Conservation (phyloP, 2,888 invertebrate genomes). For the Germaria angustata region DNA sequence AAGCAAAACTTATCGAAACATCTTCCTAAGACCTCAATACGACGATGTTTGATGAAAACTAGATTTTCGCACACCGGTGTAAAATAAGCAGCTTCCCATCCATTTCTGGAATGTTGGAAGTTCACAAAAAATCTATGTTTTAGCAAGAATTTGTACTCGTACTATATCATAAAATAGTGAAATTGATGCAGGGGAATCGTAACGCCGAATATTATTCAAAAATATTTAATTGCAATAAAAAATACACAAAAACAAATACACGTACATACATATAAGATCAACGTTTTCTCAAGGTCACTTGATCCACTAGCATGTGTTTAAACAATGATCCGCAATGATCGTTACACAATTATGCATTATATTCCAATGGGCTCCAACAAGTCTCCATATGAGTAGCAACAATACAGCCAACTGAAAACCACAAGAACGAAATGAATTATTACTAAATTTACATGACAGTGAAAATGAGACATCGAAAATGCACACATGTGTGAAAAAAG, state of each 20-base stretch:
- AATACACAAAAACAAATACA: background rate
- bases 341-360: constrained; percentile 43
- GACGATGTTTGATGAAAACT: too few relatives aligned
- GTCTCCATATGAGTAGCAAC: constrained; percentile 56
- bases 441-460: constrained; percentile 32
- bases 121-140: too few relatives aligned
- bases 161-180: too few relatives aligned
- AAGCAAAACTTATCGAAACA: too few relatives aligned
- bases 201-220: too few relatives aligned
- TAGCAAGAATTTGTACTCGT: too few relatives aligned
- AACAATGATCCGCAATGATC: constrained; percentile 45
- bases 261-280: constrained; percentile 57
- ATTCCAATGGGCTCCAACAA: constrained; percentile 60
- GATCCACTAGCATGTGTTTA: constrained; percentile 49
- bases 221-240: too few relatives aligned
- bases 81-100: too few relatives aligned
- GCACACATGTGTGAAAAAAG: constrained; percentile 59
- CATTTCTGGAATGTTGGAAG: too few relatives aligned
- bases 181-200: too few relatives aligned
- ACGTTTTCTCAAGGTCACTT: constrained; percentile 63
- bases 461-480: constrained; percentile 49
- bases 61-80: too few relatives aligned
- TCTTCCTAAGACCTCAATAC: too few relatives aligned
- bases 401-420: constrained; percentile 1
- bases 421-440: constrained; percentile 22